These are phyloP conservation scores for Xiphophorus birchmanni DNA, from an alignment of 2,797 vertebrate species.

Conservation along the genomic window DNA sequence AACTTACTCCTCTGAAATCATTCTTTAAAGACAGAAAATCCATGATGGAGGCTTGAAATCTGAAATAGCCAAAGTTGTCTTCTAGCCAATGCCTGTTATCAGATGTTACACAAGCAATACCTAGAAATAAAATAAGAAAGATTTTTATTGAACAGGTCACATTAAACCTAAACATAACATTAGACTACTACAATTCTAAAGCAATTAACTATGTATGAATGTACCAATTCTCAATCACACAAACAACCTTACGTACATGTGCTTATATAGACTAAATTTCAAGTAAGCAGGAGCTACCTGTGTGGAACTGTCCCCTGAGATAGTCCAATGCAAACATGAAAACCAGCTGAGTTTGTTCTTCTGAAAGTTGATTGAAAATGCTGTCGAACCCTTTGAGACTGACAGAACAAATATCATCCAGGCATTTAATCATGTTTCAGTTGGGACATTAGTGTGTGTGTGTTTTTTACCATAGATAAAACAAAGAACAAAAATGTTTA, in stretches of 20 bases:
- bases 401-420: conserved; percentile 2
- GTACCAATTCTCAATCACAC: background rate
- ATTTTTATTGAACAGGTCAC: background rate
- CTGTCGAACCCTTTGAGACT: conserved; percentile 60
- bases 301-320: conserved; percentile 34
- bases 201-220: background rate
- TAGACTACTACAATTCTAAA: background rate
- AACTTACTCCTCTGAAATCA: conserved; percentile 64
- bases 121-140: conserved; percentile 26
- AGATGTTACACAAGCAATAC: conserved; percentile 47
- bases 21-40: conserved; percentile 56
- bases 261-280: too few species aligned
- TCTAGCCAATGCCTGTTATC: conserved; percentile 48
- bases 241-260: too few species aligned
- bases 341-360: conserved; percentile 45
- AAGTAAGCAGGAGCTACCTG: conserved; percentile 32
- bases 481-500: background rate
- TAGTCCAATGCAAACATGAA: conserved; percentile 50
- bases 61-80: conserved; percentile 59
- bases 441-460: background rate
- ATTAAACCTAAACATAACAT: background rate
- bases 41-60: conserved; percentile 39
- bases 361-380: conserved; percentile 48
- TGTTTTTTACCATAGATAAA: background rate
- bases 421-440: background rate